A percentile compares a stretch with the other conserved stretches of the same genome.
Evolutionary conservation across 2,888 invertebrate genomes (phyloP).

Genomic region (Synanthedon myopaeformis): DNA sequence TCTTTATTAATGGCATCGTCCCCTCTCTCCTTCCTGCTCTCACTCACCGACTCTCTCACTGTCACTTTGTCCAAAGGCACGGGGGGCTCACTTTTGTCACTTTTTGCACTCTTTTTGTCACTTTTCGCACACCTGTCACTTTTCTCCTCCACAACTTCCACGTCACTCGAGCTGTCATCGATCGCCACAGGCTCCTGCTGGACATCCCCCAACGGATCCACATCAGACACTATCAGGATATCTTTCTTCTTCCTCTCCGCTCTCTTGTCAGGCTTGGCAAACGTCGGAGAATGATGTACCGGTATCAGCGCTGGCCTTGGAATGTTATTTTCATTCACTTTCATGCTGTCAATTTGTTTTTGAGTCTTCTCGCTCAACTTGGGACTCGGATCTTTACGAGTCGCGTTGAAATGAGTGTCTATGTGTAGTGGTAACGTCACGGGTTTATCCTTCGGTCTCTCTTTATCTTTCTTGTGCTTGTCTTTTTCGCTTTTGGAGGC

Average conservation of each 20-base stretch:
- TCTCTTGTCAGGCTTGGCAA: constrained; percentile 55
- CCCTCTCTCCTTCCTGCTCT: constrained; percentile 12
- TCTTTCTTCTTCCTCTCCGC: constrained; percentile 55
- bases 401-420: constrained; percentile 39
- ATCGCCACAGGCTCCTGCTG: constrained; percentile 39
- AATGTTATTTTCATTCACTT: constrained; percentile 48
- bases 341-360: constrained; percentile 47
- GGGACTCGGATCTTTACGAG: constrained; percentile 38
- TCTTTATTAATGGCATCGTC: constrained; percentile 43
- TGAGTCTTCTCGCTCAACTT: constrained; percentile 38
- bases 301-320: constrained; percentile 49
- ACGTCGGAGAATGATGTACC: constrained; percentile 52
- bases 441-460: constrained; percentile 14
- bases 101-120: constrained; percentile 30
- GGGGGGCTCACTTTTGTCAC: constrained; percentile 29
- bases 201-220: constrained; percentile 45
- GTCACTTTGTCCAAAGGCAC: constrained; percentile 53
- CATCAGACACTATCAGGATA: constrained; percentile 45
- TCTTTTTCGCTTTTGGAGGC: constrained; percentile 15
- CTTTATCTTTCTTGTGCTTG: constrained; percentile 34
- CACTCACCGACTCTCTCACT: constrained; percentile 18
- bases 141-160: constrained; percentile 52
- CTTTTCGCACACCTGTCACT: constrained; percentile 6
- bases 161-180: constrained; percentile 64
- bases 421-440: constrained; percentile 38